Conservation (phyloP, 2,113 vertebrate species). For the Petromus typicus region DNA sequence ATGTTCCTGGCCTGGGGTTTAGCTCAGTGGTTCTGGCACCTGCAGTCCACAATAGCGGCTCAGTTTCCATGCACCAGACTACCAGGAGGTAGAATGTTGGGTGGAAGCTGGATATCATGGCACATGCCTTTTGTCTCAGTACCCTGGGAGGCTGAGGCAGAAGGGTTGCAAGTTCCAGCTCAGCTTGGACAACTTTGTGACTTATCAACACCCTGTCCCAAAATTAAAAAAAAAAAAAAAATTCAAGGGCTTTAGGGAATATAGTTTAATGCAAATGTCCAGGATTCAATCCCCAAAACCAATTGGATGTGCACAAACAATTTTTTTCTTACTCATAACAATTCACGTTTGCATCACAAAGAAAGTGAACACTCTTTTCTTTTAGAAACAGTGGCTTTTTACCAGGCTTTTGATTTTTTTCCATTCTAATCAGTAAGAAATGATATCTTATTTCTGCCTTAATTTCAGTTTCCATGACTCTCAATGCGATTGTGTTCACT, state of each 20-base stretch:
- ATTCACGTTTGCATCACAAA: neutral
- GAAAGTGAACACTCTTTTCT: neutral
- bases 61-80: neutral
- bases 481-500: neutral
- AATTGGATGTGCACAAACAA: too few relatives aligned
- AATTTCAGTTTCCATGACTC: neutral
- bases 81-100: neutral
- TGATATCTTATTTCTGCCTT: neutral
- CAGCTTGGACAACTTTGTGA: neutral
- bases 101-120: neutral
- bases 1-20: neutral
- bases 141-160: neutral
- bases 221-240: neutral
- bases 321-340: neutral
- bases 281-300: neutral
- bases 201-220: neutral
- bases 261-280: neutral
- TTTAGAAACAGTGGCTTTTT: neutral
- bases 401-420: neutral
- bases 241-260: neutral
- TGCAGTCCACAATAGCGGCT: neutral
- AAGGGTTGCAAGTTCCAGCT: neutral
- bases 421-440: neutral
- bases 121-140: neutral
- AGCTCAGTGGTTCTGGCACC: too few relatives aligned